Evolutionary conservation across 2,797 vertebrate species (phyloP), one percentile per base, ranked within the genome.

Genomic region (Bradypodion ventrale): DNA sequence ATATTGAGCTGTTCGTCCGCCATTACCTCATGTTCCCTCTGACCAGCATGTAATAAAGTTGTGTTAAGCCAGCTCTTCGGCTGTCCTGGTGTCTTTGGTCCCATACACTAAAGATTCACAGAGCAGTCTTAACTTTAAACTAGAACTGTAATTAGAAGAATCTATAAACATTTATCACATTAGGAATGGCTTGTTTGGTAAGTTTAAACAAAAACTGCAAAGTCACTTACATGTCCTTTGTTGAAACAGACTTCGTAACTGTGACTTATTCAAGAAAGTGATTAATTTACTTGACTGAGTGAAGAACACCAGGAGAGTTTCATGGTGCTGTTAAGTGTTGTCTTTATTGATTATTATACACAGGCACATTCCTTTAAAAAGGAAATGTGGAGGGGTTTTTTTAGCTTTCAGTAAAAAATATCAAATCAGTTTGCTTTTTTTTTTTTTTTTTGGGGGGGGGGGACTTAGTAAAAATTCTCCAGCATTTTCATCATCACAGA

Each of bases 141-240:
- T 91, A 95, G 88, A 94, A 89, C 83, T 94, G 92, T 95, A 95
- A 96, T 96, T 96, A 96, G 95, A 95, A 93, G 94, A 93, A 94
- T 95, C 92, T 89, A 95, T 95, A 95, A 94, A 93, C 92, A 95
- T 96, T 95, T 95, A 93, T 96, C 94, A 96, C 89, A 91, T 93
- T 90, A 93, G 90, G 85, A 93, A 89, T 91, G 74, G 69, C 68
- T 93, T 27, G 8, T 84, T 94, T 85, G 91, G 89, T 89, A 91
- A 91, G 88, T 94, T 95, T 92, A 93, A 88, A 93, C 85, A 88
- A 88, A 92, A 94, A 93, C 66, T 89, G 78, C 73, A 78, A 74
- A 94, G 86, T 92, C 29, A 76, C 85, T 94, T 92, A 89, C 93
- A 94, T 87, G 90, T 94, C 74, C 88, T 90, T 68, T 87, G 81